Evolutionary conservation across 2,888 invertebrate species (phyloP).

Genomic region (Leptogaster cylindrica): DNA sequence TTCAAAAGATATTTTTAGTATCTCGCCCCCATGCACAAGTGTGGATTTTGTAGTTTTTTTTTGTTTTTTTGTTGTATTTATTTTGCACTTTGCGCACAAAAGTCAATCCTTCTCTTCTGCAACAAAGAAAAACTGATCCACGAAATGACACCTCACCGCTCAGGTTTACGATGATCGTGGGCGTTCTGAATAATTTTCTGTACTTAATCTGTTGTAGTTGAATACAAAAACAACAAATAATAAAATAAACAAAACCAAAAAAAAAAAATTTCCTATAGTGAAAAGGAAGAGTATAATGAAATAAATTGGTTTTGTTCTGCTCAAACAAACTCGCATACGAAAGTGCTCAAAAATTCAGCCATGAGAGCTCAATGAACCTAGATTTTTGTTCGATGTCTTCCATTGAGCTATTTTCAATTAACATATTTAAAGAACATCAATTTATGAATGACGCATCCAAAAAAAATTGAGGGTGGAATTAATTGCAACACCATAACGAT

Average conservation of each 20-base stretch:
- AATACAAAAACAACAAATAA: too few species aligned
- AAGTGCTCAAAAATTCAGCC: background rate
- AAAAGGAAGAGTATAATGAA: too few species aligned
- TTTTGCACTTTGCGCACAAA: conserved; percentile 3
- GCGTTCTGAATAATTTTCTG: conserved; percentile 22
- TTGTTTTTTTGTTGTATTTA: too few species aligned
- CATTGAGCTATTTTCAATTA: background rate
- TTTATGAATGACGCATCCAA: conserved; percentile 20
- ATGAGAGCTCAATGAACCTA: conserved; percentile 18
- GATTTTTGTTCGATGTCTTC: background rate
- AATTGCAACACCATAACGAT: background rate
- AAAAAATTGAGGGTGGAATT: conserved; percentile 24
- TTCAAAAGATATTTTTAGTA: conserved; percentile 6
- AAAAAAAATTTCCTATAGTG: background rate
- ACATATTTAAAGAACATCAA: conserved; percentile 6
- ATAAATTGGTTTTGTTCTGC: conserved; percentile 9
- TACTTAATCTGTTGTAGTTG: too few species aligned
- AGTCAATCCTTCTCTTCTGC: too few species aligned
- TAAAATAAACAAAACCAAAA: too few species aligned
- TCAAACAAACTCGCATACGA: background rate
- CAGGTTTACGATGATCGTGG: conserved; percentile 1
- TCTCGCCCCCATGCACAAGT: background rate
- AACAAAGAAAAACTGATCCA: too few species aligned
- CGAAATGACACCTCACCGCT: background rate
- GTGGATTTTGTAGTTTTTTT: background rate